Evolutionary conservation across 2,797 vertebrate genomes (phyloP), one percentile per base, ranked within the genome.

Genomic region (Lycodopsis pacificus): DNA sequence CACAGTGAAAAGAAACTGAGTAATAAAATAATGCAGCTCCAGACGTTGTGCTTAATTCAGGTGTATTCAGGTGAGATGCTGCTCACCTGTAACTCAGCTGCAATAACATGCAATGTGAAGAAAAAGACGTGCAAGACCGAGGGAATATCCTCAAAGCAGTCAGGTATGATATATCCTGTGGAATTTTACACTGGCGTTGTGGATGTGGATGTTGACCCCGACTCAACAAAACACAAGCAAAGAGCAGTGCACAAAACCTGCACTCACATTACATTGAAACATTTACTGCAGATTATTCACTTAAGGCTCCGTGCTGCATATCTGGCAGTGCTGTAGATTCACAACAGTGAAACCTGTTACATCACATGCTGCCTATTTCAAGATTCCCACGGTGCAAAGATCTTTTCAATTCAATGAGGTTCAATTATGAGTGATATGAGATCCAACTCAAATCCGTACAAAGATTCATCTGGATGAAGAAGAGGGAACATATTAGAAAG

Each of bases 131-230:
- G 30, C 38, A 38, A n/a, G 66, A 34, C 40, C 44, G 44, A 58
- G 54, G 51, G 71, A 81, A 64, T 36, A 44, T 76, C 48, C 44
- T 68, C 56, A 61, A 58, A 79, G 67, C 59, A 58, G 44, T 30
- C 22, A 59, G 19, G 19, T 76, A 40, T 66, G 53, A 73, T 72
- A 73, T 80, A 65, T 36, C 62, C 56, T 40, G 20, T 49, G 32
- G 72, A 77, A 73, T 68, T 81, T 78, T 22, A 34, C 15, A 17
- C 5, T 25, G 30, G 17, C n/a, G 58, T 76, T 53, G 57, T 27
- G 27, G 27, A 27, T 53, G 57, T 27, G 27, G 27, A 27, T 27
- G n/a, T 36, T 32, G 46, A 66, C 20, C 46, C 65, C 53, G n/a
- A 67, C 48, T 67, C 48, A 25, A 8, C 13, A 22, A 40, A 15